Evolutionary conservation across 2,113 vertebrate genomes (phyloP), one percentile per base, ranked within the genome.

Genomic region (Camelus dromedarius): DNA sequence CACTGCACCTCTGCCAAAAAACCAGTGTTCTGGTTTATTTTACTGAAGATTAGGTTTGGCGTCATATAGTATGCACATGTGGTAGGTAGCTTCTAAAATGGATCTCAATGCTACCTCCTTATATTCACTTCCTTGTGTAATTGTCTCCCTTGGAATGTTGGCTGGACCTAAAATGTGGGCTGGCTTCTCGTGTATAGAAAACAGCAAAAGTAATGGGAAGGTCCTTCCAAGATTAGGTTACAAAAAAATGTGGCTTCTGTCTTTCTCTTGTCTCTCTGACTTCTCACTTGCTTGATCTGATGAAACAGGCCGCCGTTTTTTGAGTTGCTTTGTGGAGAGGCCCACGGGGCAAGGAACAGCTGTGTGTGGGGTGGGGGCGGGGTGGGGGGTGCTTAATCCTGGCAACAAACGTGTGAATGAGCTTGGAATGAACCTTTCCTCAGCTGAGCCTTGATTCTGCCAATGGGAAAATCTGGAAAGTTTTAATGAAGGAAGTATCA

Each of bases 401-500:
- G 8, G 30, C 58, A 87, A 16, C 52, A 69, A 60, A 60, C 8
- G 13, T 7, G 5, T 6, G 64, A 48, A 24, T 13, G 42, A 20
- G n/a, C 38, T 35, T 69, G 50, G 50, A 46, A 56, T 69, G 35
- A 0, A 18, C 60, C n/a, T 73, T 52, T 72, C 15, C 26, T 32
- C 35, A 28, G 19, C 46, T 22, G 46, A 82, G 8, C 13, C 73
- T 42, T 8, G 52, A 83, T 30, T 38, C n/a, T 84, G 42, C 83
- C 64, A 84, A 42, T n/a, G 28, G 50, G 67, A 81, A 85, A 26
- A 64, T 13, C 50, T 32, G 46, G 15, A 93, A 89, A 64, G 35
- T 96, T 89, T 86, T 82, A 81, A 66, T 81, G 50, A 70, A 96
- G 94, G 24, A 26, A 38, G 32, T 72, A 70, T 85, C 72, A 89